These are phyloP conservation scores for Scatophagus argus DNA, from an alignment of 2,113 vertebrate genomes.

Conservation along the genomic window DNA sequence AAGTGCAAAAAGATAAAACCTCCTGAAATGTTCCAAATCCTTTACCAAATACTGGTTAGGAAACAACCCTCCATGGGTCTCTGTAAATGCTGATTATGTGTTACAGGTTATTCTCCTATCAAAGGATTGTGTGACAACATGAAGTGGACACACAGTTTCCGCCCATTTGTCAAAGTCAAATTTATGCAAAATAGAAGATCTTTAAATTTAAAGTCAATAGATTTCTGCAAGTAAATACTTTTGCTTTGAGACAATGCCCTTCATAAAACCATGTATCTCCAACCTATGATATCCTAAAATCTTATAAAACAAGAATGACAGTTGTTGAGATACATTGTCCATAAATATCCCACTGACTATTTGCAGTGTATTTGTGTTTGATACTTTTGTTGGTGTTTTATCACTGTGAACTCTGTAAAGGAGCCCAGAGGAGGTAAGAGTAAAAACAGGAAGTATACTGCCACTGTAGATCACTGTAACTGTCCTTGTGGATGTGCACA, in stretches of 20 bases:
- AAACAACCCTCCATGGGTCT: constrained; percentile 30
- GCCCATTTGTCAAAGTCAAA: not conserved
- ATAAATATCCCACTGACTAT: not conserved
- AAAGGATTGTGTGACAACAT: not conserved
- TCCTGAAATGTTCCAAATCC: constrained; percentile 50
- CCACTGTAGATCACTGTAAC: not conserved
- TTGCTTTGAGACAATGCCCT: not conserved
- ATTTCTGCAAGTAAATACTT: not conserved
- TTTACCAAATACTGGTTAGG: constrained; percentile 41
- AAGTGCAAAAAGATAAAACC: constrained; percentile 64
- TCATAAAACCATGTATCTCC: not conserved
- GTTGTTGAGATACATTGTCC: not conserved
- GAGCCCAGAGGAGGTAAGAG: too few species aligned
- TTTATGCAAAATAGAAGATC: not conserved
- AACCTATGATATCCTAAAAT: not conserved
- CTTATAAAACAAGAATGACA: not conserved
- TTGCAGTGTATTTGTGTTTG: not conserved
- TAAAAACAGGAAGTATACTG: not conserved
- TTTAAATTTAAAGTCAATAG: not conserved
- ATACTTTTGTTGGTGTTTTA: not conserved
- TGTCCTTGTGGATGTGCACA: not conserved
- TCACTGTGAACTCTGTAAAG: too few species aligned
- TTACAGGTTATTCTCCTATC: not conserved
- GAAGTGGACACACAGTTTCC: not conserved
- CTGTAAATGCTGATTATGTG: constrained; percentile 10